Percentiles rank a stretch among this genome's conserved stretches.
Evolutionary conservation across 2,888 invertebrate species (phyloP).

Genomic region (Osmoderma eremita): DNA sequence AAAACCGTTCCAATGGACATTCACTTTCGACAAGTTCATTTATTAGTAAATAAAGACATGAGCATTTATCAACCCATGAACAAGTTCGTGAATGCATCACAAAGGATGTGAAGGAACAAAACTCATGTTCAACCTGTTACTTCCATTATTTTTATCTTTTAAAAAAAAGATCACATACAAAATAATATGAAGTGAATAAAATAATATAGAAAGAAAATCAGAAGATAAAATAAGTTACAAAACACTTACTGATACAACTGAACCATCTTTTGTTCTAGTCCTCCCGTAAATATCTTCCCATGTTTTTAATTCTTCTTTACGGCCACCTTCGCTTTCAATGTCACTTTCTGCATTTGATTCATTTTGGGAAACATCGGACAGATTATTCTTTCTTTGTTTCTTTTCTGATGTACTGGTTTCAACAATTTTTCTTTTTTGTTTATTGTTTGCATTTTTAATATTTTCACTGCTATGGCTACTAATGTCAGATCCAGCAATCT

Average conservation of each 20-base stretch:
- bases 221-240: slow-evolving; percentile 29
- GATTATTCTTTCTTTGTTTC: slow-evolving; percentile 38
- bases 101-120: too few relatives aligned
- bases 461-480: slow-evolving; percentile 46
- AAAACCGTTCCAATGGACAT: too few relatives aligned
- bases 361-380: slow-evolving; percentile 44
- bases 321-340: slow-evolving; percentile 30
- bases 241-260: slow-evolving; percentile 71
- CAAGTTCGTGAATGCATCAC: too few relatives aligned
- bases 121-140: too few relatives aligned
- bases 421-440: slow-evolving; percentile 43
- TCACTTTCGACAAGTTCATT: too few relatives aligned
- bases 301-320: slow-evolving; percentile 50
- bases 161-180: too few relatives aligned
- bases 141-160: too few relatives aligned
- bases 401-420: slow-evolving; percentile 31
- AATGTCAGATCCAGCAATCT: background rate
- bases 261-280: slow-evolving; percentile 81
- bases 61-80: too few relatives aligned
- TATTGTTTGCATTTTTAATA: slow-evolving; percentile 45
- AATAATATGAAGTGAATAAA: slow-evolving; percentile 1
- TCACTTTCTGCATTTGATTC: slow-evolving; percentile 42
- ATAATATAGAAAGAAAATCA: background rate
- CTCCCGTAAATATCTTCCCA: slow-evolving; percentile 97
- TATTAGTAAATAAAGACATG: too few relatives aligned